Evolutionary conservation across 2,797 vertebrate species (phyloP).

Genomic region (Lithobates sylvaticus): DNA sequence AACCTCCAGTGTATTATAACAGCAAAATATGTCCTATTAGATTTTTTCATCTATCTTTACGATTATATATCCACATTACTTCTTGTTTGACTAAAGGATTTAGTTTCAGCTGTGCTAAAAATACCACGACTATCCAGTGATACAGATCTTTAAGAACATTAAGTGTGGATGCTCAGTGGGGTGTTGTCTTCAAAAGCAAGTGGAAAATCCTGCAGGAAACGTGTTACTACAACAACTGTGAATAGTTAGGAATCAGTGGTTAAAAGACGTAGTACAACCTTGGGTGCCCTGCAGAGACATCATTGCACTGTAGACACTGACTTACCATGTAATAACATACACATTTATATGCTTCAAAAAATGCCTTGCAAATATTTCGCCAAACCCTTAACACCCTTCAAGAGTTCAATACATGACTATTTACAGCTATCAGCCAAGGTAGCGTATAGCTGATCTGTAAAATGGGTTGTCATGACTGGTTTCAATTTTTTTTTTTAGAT

Average conservation of each 20-base stretch:
- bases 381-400: conserved; percentile 32
- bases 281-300: conserved; percentile 56
- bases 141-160: conserved; percentile 82
- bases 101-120: conserved; percentile 60
- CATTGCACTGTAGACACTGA: conserved; percentile 41
- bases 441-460: not conserved
- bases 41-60: conserved; percentile 38
- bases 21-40: conserved; percentile 21
- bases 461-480: not conserved
- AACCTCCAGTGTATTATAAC: conserved; percentile 7
- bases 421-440: not conserved
- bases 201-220: conserved; percentile 78
- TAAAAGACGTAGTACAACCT: conserved; percentile 65
- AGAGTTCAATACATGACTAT: conserved; percentile 18
- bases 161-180: conserved; percentile 83
- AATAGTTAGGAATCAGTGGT: conserved; percentile 84
- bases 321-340: conserved; percentile 54
- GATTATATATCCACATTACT: conserved; percentile 50
- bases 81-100: conserved; percentile 54
- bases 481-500: not conserved
- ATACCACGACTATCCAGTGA: conserved; percentile 63
- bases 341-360: conserved; percentile 33
- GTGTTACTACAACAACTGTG: conserved; percentile 81
- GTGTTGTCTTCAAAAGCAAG: conserved; percentile 85
- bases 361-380: conserved; percentile 30